Conservation (phyloP, 92 coral and sea anemone species). For the Micromussa lordhowensis region DNA sequence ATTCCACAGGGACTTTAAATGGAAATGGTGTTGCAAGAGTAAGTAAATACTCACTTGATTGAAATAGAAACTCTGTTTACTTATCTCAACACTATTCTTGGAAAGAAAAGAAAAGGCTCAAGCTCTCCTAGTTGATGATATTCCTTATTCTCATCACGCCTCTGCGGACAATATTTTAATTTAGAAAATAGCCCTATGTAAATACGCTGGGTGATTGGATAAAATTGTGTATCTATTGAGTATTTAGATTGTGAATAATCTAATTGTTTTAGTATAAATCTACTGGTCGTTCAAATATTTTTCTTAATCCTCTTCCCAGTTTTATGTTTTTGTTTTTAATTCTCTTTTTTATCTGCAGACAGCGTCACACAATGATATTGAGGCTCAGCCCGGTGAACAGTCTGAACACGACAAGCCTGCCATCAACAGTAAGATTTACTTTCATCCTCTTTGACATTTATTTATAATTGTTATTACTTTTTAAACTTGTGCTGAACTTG, state of each 20-base stretch:
- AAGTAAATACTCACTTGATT: not conserved
- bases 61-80: not conserved
- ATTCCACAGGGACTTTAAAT: constrained; percentile 68
- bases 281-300: too few relatives aligned
- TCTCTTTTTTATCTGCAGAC: constrained; percentile 21
- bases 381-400: constrained; percentile 52
- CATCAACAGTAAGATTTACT: constrained; percentile 49
- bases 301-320: too few relatives aligned
- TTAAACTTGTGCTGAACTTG: not conserved
- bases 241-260: too few relatives aligned
- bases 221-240: too few relatives aligned
- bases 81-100: not conserved
- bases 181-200: too few relatives aligned
- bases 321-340: too few relatives aligned
- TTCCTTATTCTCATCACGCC: not conserved
- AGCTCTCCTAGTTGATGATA: not conserved
- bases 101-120: too few relatives aligned
- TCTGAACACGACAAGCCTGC: constrained; percentile 17
- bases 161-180: too few relatives aligned
- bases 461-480: not conserved
- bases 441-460: not conserved
- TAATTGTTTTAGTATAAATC: too few relatives aligned
- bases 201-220: too few relatives aligned
- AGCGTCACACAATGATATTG: constrained; percentile 61
- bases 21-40: constrained; percentile 83